Evolutionary conservation across 2,888 invertebrate genomes (phyloP).

Genomic region (Gymnosoma rotundatum): DNA sequence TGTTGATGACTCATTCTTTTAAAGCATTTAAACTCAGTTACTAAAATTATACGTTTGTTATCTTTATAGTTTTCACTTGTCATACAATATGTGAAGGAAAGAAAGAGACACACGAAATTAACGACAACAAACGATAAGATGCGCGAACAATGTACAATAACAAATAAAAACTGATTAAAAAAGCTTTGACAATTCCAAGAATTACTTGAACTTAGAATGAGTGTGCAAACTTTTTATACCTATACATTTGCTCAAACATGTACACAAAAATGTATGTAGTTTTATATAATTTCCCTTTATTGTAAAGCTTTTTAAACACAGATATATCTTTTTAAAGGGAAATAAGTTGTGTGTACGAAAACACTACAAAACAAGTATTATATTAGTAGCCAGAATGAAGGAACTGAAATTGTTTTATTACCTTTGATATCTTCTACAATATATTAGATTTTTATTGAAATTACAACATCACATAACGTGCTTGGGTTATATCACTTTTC

Average conservation of each 20-base stretch:
- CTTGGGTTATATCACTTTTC: too few species aligned
- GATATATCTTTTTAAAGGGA: not conserved
- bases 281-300: conserved; percentile 26
- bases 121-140: conserved; percentile 43
- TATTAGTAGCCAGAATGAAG: not conserved
- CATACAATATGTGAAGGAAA: not conserved
- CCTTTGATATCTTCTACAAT: too few species aligned
- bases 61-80: not conserved
- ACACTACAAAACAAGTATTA: not conserved
- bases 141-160: conserved; percentile 1
- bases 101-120: conserved; percentile 34
- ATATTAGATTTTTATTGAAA: too few species aligned
- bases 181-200: conserved; percentile 67
- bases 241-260: not conserved
- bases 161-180: conserved; percentile 17
- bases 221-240: conserved; percentile 15
- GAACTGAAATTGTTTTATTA: too few species aligned
- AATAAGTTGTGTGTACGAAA: not conserved
- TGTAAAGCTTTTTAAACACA: conserved; percentile 27
- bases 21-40: conserved; percentile 27
- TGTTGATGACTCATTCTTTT: conserved; percentile 66
- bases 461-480: too few species aligned
- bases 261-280: not conserved
- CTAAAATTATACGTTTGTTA: not conserved
- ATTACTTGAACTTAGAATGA: conserved; percentile 35